These are phyloP conservation scores for Brachypalpus laphriformis DNA, from an alignment of 2,888 invertebrate species.

Conservation along the genomic window DNA sequence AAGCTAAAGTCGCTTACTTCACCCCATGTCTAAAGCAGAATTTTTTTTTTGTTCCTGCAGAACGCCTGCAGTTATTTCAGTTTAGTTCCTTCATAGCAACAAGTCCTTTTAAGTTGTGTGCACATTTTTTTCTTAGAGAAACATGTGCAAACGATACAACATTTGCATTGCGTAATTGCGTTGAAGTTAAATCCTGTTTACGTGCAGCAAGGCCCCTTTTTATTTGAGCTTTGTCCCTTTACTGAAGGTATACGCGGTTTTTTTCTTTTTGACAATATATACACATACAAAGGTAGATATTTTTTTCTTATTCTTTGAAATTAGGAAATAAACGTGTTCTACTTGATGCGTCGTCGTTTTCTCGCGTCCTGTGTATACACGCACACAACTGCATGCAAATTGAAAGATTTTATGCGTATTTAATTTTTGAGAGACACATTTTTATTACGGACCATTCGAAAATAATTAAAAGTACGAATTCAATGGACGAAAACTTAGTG, in stretches of 20 bases:
- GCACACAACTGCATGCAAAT: neutral
- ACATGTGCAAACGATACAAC: conserved; percentile 28
- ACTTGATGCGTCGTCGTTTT: conserved; percentile 43
- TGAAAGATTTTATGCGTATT: conserved; percentile 15
- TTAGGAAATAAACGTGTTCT: conserved; percentile 58
- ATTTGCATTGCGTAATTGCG: conserved; percentile 63
- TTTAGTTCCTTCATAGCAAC: conserved; percentile 3
- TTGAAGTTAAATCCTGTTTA: conserved; percentile 49
- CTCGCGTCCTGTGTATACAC: neutral
- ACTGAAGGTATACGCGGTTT: neutral
- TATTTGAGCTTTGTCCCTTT: conserved; percentile 30
- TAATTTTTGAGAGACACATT: conserved; percentile 22
- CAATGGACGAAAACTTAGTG: conserved; percentile 9
- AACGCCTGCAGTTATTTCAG: conserved; percentile 36
- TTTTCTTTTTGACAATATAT: conserved; percentile 1
- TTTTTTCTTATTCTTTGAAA: conserved; percentile 19
- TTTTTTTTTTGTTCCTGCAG: neutral
- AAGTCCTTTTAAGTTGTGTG: conserved; percentile 19
- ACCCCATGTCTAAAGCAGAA: conserved; percentile 12
- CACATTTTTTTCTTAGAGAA: conserved; percentile 19
- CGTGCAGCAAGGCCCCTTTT: conserved; percentile 65
- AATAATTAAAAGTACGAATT: conserved; percentile 39
- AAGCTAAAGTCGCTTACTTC: conserved; percentile 44
- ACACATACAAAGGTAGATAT: too few species aligned
- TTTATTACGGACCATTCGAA: conserved; percentile 47